These are phyloP conservation scores for Cyphomyrus discorhynchus DNA, from an alignment of 2,113 vertebrate genomes.

Conservation along the genomic window DNA sequence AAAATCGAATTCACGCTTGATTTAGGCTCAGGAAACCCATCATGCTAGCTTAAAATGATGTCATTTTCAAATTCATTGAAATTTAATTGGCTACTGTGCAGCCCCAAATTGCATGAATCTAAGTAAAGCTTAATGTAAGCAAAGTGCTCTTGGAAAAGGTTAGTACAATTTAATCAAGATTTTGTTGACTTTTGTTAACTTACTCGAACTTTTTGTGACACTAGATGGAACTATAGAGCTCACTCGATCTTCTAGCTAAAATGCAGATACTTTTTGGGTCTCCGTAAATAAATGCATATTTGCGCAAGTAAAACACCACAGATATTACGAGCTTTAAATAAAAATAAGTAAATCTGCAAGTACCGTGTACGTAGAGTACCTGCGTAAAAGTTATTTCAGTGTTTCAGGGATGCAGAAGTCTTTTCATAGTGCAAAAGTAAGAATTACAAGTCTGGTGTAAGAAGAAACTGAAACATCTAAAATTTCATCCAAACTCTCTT, in stretches of 20 bases:
- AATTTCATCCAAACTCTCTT: not conserved
- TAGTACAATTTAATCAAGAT: not conserved
- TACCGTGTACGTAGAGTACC: not conserved
- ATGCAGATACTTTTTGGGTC: not conserved
- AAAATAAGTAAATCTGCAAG: not conserved
- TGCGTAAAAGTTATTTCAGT: not conserved
- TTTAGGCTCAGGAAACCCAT: conserved; percentile 3
- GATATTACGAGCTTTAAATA: not conserved
- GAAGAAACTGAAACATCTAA: not conserved
- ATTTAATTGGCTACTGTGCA: not conserved
- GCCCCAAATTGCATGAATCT: not conserved
- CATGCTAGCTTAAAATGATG: not conserved
- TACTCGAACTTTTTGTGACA: conserved; percentile 34
- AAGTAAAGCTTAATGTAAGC: not conserved
- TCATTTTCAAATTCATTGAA: conserved; percentile 11
- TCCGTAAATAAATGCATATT: not conserved
- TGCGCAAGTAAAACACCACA: not conserved
- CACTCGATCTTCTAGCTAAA: not conserved
- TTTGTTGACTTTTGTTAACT: not conserved
- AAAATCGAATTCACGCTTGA: not conserved
- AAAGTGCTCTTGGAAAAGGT: not conserved
- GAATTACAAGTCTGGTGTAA: not conserved
- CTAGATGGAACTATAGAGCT: conserved; percentile 55
- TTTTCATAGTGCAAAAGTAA: not conserved
- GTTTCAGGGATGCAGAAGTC: not conserved